Percentiles rank a stretch among this genome's conserved stretches.
Conservation (phyloP, 2,888 invertebrate genomes). For the Nemoura dubitans region DNA sequence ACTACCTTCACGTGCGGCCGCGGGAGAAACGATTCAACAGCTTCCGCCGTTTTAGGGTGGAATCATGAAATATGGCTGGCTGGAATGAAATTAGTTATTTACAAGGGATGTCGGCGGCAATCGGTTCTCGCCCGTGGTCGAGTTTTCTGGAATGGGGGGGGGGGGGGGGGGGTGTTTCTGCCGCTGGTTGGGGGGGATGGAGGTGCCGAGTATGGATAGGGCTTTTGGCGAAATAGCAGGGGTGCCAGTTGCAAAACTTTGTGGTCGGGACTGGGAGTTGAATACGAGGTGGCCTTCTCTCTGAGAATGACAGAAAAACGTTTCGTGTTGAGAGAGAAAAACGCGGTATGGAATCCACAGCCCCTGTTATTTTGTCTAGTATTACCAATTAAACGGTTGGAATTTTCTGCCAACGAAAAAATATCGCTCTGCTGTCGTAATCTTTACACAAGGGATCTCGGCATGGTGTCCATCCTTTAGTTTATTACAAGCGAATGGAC, state of each 20-base stretch:
- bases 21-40: neutral
- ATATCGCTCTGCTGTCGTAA: neutral
- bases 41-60: conserved; percentile 8
- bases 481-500: conserved; percentile 2
- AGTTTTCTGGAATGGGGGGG: neutral
- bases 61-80: conserved; percentile 18
- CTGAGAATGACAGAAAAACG: neutral
- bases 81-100: conserved; percentile 1
- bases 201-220: neutral
- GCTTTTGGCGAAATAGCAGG: neutral
- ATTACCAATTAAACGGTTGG: neutral
- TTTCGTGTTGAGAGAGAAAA: neutral
- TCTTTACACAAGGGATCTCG: neutral
- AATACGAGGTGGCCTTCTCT: too few relatives aligned
- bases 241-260: neutral
- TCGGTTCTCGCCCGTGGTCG: conserved; percentile 12
- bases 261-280: neutral
- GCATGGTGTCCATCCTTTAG: neutral
- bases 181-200: neutral
- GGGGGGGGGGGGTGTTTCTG: neutral
- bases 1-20: neutral
- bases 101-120: neutral
- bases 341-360: neutral
- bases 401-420: neutral
- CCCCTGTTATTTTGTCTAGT: neutral